Evolutionary conservation across 2,113 vertebrate species (phyloP), one percentile per base, ranked within the genome.

Genomic region (Tricholaema leucomelas): DNA sequence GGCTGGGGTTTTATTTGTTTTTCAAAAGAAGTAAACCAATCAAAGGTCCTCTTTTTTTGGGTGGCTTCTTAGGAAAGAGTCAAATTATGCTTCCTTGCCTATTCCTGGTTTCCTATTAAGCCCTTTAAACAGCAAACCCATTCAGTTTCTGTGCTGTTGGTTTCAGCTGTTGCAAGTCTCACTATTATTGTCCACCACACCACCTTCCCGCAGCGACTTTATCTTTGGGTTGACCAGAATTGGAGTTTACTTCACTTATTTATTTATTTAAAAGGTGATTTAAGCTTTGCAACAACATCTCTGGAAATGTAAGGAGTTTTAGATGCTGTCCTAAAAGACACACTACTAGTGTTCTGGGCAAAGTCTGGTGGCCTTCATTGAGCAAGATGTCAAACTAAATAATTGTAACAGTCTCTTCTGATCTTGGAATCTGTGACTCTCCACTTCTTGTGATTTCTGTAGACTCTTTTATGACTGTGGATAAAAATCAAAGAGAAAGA

Each of bases 381-480:
- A 87, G 54, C 64, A 72, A 80, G 61, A 82, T 82, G 81, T 92
- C 90, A 92, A 66, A 87, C 52, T 80, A 64, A 85, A 85, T 92
- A 88, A 92, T n/a, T 15, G 0, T 90, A 88, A 74, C 2, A 1
- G 18, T 77, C 58, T 83, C 75, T 81, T 76, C 48, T 75, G 85
- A 44, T 90, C 69, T 83, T 67, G 20, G 61, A 81, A 60, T 69
- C 82, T 75, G 6, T 4, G 10, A 54, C 54, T 69, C 69, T 61
- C 2, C 81, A 58, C 25, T 85, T 92, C 38, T 64, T 78, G 48
- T 4, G 2, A 19, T 85, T 92, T 89, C 73, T 69, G 30, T 77
- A 64, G 56, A 48, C 30, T 20, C 38, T 74, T 87, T 88, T 64
- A 78, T 0, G 3, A 19, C 35, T 67, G 60, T 19, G 15, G 48